Evolutionary conservation across 2,888 invertebrate genomes (phyloP), one percentile per base, ranked within the genome.

Genomic region (Lepetodrilus schrolli): DNA sequence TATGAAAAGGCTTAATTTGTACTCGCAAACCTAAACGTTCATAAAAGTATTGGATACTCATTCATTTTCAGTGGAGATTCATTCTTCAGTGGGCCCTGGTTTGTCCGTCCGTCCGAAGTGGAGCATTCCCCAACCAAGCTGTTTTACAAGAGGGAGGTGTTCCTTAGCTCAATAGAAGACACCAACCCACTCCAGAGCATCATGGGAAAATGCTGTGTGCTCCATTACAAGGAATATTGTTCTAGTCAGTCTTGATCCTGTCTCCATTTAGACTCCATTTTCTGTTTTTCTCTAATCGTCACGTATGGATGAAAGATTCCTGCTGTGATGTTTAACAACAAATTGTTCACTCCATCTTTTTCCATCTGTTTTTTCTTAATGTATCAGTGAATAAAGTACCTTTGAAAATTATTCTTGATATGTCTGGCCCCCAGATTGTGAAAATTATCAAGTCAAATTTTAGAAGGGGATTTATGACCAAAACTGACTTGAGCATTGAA

Each of bases 1-100:
- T n/a, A n/a, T n/a, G n/a, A n/a, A n/a, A n/a, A n/a, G n/a, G n/a
- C n/a, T n/a, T n/a, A n/a, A n/a, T n/a, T n/a, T n/a, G n/a, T n/a
- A n/a, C n/a, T n/a, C n/a, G n/a, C n/a, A n/a, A n/a, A n/a, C n/a
- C n/a, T n/a, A n/a, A n/a, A n/a, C n/a, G n/a, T n/a, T n/a, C n/a
- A n/a, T n/a, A n/a, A n/a, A n/a, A n/a, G n/a, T n/a, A n/a, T n/a
- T n/a, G n/a, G n/a, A n/a, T n/a, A n/a, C n/a, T n/a, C n/a, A n/a
- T n/a, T 72, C 36, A 68, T 51, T 92, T 93, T 37, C 90, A 96
- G 96, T 87, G 96, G 95, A 68, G 95, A 95, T 89, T 95, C 95
- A 71, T 97, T 94, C 89, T 96, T 99, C 92, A 95, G 95, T 78
- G 99, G 99, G 0, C 96, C 98, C 0, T 96, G 96, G 94, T 93